Evolutionary conservation across 2,888 invertebrate species (phyloP).

Genomic region (Marasmarcha lunaedactyla): DNA sequence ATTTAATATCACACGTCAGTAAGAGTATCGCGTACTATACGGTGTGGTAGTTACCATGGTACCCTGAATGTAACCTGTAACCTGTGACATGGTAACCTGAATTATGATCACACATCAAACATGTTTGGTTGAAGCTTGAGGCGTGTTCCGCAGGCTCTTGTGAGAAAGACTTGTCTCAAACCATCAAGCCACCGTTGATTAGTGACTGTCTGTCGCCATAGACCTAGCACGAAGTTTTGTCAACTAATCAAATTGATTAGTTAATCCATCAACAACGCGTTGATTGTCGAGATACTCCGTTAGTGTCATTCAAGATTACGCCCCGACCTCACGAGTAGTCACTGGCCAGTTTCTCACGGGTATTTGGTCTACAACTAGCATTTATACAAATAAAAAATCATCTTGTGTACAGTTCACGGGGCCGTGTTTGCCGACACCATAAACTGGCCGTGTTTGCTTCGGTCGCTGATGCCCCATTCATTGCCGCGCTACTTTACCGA

Average conservation of each 20-base stretch:
- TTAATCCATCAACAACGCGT: conserved; percentile 34
- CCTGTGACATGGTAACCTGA: too few relatives aligned
- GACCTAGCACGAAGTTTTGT: too few relatives aligned
- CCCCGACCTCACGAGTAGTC: conserved; percentile 27
- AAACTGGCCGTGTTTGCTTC: conserved; percentile 60
- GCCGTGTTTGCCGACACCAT: conserved; percentile 58
- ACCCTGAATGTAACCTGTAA: too few relatives aligned
- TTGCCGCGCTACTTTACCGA: conserved; percentile 62
- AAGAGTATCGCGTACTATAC: too few relatives aligned
- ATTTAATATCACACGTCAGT: too few relatives aligned
- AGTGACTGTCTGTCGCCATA: too few relatives aligned
- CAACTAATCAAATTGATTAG: conserved; percentile 26
- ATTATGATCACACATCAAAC: too few relatives aligned
- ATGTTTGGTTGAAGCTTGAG: too few relatives aligned
- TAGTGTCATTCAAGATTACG: conserved; percentile 55
- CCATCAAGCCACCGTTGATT: too few relatives aligned
- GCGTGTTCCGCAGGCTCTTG: too few relatives aligned
- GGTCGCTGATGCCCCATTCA: conserved; percentile 60
- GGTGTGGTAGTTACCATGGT: too few relatives aligned
- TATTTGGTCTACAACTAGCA: conserved; percentile 55
- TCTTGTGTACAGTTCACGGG: conserved; percentile 67
- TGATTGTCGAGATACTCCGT: conserved; percentile 33
- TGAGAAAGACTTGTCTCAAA: too few relatives aligned
- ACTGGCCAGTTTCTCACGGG: conserved; percentile 59
- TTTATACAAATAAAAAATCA: conserved; percentile 60